A percentile compares a stretch with the other conserved stretches of the same genome.
Evolutionary conservation across 2,888 invertebrate species (phyloP).

Genomic region (Tupiocoris notatus): DNA sequence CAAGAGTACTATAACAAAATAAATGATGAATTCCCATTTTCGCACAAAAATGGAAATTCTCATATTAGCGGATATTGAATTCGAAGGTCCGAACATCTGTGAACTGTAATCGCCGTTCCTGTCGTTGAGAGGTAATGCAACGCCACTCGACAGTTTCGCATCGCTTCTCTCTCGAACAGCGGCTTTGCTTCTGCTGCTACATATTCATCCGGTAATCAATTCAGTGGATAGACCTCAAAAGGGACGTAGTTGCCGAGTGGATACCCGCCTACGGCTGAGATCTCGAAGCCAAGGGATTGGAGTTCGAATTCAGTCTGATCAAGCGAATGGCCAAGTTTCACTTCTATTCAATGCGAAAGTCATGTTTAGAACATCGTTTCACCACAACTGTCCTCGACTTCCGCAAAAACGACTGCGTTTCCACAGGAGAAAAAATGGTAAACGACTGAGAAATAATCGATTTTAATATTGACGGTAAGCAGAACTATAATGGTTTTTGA

Average conservation of each 20-base stretch:
- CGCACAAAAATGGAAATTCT: too few species aligned
- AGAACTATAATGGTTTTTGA: too few species aligned
- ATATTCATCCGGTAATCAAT: slow-evolving; percentile 40
- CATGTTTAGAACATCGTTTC: neutral
- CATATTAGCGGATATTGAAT: too few species aligned
- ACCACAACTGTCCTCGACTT: too few species aligned
- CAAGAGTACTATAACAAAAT: too few species aligned
- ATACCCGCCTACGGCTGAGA: neutral
- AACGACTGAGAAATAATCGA: too few species aligned
- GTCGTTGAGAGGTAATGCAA: neutral
- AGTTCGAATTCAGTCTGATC: slow-evolving; percentile 6
- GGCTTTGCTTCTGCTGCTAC: slow-evolving; percentile 14
- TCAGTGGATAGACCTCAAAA: slow-evolving; percentile 32
- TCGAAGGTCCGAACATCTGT: too few species aligned
- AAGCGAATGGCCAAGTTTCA: slow-evolving; percentile 34
- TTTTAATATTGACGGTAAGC: too few species aligned
- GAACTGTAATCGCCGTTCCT: too few species aligned
- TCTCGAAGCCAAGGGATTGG: neutral
- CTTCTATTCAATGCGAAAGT: neutral
- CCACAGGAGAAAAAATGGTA: too few species aligned
- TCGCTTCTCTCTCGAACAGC: neutral
- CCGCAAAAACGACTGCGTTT: too few species aligned
- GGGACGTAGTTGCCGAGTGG: slow-evolving; percentile 3
- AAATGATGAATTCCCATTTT: too few species aligned
- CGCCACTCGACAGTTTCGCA: neutral